phyloP scores from a whole-genome alignment of 1,140 invertebrate genomes.

The Caenorhabditis brenneri region DNA sequence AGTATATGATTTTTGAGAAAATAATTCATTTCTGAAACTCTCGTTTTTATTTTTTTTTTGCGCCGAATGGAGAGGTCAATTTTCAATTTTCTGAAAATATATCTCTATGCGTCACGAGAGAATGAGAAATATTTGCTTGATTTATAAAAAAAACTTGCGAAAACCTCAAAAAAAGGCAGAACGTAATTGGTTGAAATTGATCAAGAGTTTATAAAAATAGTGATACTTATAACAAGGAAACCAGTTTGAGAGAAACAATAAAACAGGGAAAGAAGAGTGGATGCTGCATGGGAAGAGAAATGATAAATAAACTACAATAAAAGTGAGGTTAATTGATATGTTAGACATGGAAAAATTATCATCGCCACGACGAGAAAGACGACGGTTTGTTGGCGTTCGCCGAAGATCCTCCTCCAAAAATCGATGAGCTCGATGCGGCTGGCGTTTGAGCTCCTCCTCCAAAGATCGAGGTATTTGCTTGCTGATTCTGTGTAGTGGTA shows the following conservation, averaged over 20 bases:
- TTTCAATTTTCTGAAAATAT: no score
- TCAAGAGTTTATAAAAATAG: no score
- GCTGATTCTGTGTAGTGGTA: neutral
- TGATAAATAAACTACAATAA: neutral
- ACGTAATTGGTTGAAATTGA: no score
- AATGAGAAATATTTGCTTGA: no score
- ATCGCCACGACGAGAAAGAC: constrained; percentile 13
- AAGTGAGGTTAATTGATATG: neutral
- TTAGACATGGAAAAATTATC: neutral
- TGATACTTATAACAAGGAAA: neutral
- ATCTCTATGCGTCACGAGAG: no score
- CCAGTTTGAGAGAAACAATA: neutral
- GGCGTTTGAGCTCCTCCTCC: neutral
- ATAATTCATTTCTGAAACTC: neutral
- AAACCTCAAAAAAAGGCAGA: no score
- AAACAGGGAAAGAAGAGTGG: neutral
- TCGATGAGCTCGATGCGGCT: neutral
- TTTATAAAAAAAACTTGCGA: no score
- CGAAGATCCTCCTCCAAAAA: constrained; percentile 20
- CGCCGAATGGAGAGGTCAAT: no score
- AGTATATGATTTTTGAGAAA: neutral
- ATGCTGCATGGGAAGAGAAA: no score
- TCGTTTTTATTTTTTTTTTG: no score
- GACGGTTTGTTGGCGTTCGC: neutral
- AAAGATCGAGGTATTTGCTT: neutral